These are phyloP conservation scores for Hephaestus fuliginosus DNA, from an alignment of 2,797 vertebrate genomes.

Conservation along the genomic window DNA sequence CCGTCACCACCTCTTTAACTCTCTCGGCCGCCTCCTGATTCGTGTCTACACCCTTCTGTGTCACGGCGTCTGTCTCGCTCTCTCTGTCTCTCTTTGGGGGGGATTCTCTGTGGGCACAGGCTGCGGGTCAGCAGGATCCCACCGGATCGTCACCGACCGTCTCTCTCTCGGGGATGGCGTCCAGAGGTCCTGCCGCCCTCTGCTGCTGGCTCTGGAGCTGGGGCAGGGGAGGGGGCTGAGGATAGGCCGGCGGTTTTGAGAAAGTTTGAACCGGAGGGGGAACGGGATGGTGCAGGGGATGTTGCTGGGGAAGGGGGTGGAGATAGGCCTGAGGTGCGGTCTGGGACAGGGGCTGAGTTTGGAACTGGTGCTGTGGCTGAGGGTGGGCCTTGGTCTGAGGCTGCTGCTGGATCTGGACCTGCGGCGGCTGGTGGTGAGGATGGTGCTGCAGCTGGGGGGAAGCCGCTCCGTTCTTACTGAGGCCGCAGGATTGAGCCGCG, in stretches of 20 bases:
- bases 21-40: conserved; percentile 55
- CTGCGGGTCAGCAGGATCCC: conserved; percentile 85
- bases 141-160: conserved; percentile 60
- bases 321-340: conserved; percentile 60
- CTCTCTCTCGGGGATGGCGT: conserved; percentile 86
- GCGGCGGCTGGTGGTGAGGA: conserved; percentile 61
- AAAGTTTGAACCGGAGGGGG: conserved; percentile 66
- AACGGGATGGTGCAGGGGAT: conserved; percentile 37
- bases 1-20: conserved; percentile 52
- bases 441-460: conserved; percentile 81
- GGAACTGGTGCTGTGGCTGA: conserved; percentile 53
- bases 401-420: conserved; percentile 64
- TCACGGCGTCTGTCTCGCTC: conserved; percentile 1
- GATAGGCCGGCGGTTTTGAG: conserved; percentile 71
- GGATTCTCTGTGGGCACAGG: conserved; percentile 81
- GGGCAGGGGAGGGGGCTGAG: conserved; percentile 68
- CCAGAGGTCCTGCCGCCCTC: conserved; percentile 73
- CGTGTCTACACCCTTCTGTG: conserved; percentile 20
- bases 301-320: conserved; percentile 54
- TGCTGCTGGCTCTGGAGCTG: conserved; percentile 74
- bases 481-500: conserved; percentile 92
- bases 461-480: conserved; percentile 89
- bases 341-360: conserved; percentile 54
- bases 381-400: conserved; percentile 58
- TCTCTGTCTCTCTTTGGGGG: conserved; percentile 68